phyloP scores from a whole-genome alignment of 2,888 invertebrate genomes.

The Gymnosoma rotundatum region DNA sequence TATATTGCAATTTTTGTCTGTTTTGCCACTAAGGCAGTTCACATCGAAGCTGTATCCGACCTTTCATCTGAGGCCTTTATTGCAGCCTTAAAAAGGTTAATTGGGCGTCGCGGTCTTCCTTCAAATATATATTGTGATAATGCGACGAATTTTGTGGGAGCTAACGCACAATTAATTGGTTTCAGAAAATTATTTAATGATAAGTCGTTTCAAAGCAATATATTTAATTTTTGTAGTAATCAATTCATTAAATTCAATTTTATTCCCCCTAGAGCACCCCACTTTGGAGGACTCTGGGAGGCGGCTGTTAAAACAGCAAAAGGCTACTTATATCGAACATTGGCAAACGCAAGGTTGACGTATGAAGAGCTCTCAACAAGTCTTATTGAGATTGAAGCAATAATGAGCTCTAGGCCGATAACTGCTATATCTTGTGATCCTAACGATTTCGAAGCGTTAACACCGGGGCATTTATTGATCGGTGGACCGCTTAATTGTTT shows the following conservation, averaged over 20 bases:
- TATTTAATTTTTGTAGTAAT: too few species aligned
- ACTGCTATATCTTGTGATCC: constrained; percentile 47
- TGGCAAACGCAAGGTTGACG: constrained; percentile 51
- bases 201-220: constrained; percentile 3
- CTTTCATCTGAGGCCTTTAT: too few species aligned
- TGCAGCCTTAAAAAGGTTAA: too few species aligned
- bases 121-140: too few species aligned
- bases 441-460: constrained; percentile 48
- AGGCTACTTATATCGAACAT: constrained; percentile 30
- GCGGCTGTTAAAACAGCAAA: too few species aligned
- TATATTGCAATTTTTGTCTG: too few species aligned
- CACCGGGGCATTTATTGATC: constrained; percentile 44
- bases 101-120: too few species aligned
- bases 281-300: too few species aligned
- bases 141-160: constrained; percentile 24
- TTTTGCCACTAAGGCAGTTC: too few species aligned
- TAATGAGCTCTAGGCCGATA: constrained; percentile 45
- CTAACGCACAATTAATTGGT: constrained; percentile 23
- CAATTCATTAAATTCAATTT: too few species aligned
- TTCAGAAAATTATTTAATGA: constrained; percentile 42
- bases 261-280: too few species aligned
- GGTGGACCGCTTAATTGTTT: constrained; percentile 48
- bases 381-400: constrained; percentile 45
- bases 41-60: too few species aligned
- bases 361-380: constrained; percentile 51